Base-by-base conservation (phyloP, 2,888 invertebrate genomes). In the Luperina nickerlii region DNA sequence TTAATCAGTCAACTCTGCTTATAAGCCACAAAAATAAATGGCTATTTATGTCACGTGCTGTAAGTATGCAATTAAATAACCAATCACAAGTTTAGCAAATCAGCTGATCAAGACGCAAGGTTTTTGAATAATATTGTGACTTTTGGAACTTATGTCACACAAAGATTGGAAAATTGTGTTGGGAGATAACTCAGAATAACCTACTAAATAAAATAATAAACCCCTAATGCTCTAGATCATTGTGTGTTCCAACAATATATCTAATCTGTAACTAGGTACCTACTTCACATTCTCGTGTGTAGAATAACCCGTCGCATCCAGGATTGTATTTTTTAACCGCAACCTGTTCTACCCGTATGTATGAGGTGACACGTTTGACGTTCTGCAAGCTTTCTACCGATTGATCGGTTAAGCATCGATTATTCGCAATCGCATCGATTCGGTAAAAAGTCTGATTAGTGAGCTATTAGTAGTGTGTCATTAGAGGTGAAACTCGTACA, bases 381-480 rank as follows among this genome's bases (percentile, higher is more conserved):
- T 78, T 80, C 57, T 65, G 54, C 77, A 65, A 88, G 83, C 88
- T 89, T 89, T 89, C 90, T 84, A 87, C 54, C 79, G 79, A 80
- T 84, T 86, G 76, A 76, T 82, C 77, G 71, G 60, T 71, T 75
- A 72, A 89, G 83, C 75, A 87, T 81, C 90, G 82, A 89, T 88
- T 85, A 90, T 84, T 86, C 71, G 82, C 81, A 86, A 86, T 87
- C 81, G 78, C 81, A 83, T 82, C 57, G 78, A 72, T 87, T 86
- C 74, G 79, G 79, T 76, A 89, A 89, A 89, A 89, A 86, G 79
- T 78, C 76, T 81, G 79, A 90, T 89, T 87, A 86, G 72, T 83
- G 68, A 27, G 81, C 81, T 74, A 89, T 88, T 88, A 88, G 71
- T 48, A 63, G 60, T 75, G 75, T 57, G 79, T 70, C 51, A 84